Evolutionary conservation across 2,888 invertebrate species (phyloP).

Genomic region (Tethea ocularis): DNA sequence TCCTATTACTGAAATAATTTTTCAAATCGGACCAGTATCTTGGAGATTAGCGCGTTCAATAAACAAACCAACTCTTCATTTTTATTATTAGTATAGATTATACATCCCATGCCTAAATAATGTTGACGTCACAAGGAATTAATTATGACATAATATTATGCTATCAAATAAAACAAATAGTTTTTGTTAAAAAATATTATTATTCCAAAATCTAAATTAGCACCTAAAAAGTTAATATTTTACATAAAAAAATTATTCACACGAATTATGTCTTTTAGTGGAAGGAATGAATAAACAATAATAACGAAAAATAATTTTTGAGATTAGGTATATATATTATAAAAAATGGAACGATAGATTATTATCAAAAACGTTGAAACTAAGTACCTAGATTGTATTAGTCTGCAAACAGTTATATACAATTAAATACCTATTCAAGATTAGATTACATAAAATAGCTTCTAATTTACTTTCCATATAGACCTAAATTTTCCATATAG

Average conservation of each 20-base stretch:
- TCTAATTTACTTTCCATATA: too few relatives aligned
- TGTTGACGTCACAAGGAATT: too few relatives aligned
- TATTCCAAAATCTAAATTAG: background rate
- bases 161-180: background rate
- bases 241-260: slow-evolving; percentile 49
- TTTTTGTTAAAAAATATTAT: background rate
- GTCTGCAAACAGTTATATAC: background rate
- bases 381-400: background rate
- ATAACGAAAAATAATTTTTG: slow-evolving; percentile 29
- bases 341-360: background rate
- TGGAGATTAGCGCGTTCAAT: too few relatives aligned
- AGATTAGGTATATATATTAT: background rate
- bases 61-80: too few relatives aligned
- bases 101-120: too few relatives aligned
- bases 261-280: slow-evolving; percentile 68
- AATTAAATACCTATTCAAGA: too few relatives aligned
- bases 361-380: background rate
- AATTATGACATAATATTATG: too few relatives aligned
- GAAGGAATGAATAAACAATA: slow-evolving; percentile 68
- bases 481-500: too few relatives aligned
- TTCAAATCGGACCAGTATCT: too few relatives aligned
- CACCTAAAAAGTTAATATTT: slow-evolving; percentile 31
- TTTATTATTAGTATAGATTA: too few relatives aligned
- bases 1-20: too few relatives aligned
- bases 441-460: too few relatives aligned